phyloP scores from a whole-genome alignment of 1,140 invertebrate genomes.

The Eupristina koningsbergeri region DNA sequence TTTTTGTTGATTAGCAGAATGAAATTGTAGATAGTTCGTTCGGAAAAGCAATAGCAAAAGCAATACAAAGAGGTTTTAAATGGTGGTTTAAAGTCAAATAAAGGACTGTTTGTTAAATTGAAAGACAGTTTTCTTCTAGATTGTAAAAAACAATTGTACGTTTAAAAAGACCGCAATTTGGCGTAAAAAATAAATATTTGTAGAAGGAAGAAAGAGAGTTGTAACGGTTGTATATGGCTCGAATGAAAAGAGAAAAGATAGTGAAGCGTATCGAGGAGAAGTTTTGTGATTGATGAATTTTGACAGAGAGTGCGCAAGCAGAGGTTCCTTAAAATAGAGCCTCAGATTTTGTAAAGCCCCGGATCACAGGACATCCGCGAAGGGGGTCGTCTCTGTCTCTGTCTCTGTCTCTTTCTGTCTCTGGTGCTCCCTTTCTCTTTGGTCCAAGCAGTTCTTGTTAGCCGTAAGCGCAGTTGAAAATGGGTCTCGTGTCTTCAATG shows the following conservation, averaged over 20 bases:
- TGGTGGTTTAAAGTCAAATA: too few relatives aligned
- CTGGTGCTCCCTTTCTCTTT: background rate
- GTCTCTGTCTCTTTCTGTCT: background rate
- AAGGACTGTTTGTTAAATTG: too few relatives aligned
- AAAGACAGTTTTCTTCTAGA: too few relatives aligned
- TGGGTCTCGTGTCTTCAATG: constrained; percentile 15
- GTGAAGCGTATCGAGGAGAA: background rate
- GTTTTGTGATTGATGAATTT: background rate
- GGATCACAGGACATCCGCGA: constrained; percentile 32
- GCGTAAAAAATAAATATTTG: too few relatives aligned
- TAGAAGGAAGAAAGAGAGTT: background rate
- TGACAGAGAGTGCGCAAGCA: background rate
- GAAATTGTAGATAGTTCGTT: too few relatives aligned
- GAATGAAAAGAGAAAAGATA: background rate
- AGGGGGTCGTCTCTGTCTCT: constrained; percentile 32
- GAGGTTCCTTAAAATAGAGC: constrained; percentile 5
- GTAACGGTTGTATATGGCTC: background rate
- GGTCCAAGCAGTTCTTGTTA: background rate
- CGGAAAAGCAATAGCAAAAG: too few relatives aligned
- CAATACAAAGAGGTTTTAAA: too few relatives aligned
- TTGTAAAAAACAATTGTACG: too few relatives aligned
- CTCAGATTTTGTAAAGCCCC: background rate
- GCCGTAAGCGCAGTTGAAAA: background rate
- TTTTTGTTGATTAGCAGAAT: too few relatives aligned
- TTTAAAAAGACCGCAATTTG: too few relatives aligned